Base-by-base conservation (phyloP, 2,888 invertebrate genomes). In the Tuta absoluta region DNA sequence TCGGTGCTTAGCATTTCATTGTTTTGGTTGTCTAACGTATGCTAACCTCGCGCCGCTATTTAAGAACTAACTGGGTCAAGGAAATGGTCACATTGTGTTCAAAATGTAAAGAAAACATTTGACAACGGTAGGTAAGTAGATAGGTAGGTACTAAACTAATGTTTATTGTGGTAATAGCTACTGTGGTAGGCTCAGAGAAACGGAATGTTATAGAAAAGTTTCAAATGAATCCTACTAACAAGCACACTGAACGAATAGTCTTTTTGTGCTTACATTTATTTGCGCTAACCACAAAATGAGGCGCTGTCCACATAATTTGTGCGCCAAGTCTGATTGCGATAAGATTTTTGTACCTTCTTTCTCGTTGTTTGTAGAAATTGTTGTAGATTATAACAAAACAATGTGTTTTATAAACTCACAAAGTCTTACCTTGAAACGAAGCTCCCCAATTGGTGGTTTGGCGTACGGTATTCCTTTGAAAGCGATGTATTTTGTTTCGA, bases 381-480 rank as follows among this genome's bases (percentile, higher is more conserved):
- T n/a, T n/a, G n/a, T n/a, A n/a, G n/a, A n/a, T n/a, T n/a, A n/a
- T 8, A 19, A 48, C 11, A 11, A 33, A 33, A 57, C 10, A 56
- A 53, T 58, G 12, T 14, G 2, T 2, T 38, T 38, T 38, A 8
- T 8, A 14, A 14, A 3, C 3, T 12, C 14, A 12, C 45, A 3
- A 41, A 41, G 45, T 17, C 84, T 89, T 79, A 93, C 94, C 92
- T 93, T 92, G 82, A 94, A 94, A 85, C 94, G 86, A 66, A 94
- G 88, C 72, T 87, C 74, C 49, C 92, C 93, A 38, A 93, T 67
- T 12, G 94, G 94, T 61, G 94, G 93, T 69, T 89, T 85, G 8
- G 94, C 94, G 72, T 93, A 94, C 21, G 94, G 94, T 70, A 94
- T 92, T 62, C 94, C 93, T 80, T 91, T 91, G 76, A 92, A 92